Conservation (phyloP, 2,113 vertebrate genomes). For the Amphiprion ocellaris region DNA sequence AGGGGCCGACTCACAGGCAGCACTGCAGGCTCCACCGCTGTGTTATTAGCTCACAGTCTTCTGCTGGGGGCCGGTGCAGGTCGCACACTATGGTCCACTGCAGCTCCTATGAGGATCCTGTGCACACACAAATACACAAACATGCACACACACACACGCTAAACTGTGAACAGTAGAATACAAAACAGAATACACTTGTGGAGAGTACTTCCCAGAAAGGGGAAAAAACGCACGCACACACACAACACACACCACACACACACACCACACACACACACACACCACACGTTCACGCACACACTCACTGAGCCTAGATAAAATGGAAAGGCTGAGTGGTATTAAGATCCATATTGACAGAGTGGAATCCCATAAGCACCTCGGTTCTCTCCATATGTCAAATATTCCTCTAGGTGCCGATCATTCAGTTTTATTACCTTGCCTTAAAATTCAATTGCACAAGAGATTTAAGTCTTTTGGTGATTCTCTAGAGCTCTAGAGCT, state of each 20-base stretch:
- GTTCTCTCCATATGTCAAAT: constrained; percentile 66
- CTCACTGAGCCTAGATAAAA: constrained; percentile 48
- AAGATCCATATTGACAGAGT: constrained; percentile 73
- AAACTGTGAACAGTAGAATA: constrained; percentile 59
- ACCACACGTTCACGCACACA: constrained; percentile 16
- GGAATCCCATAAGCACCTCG: constrained; percentile 68
- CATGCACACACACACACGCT: constrained; percentile 2
- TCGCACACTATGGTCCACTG: constrained; percentile 89
- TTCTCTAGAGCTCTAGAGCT: constrained; percentile 7
- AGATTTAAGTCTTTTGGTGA: constrained; percentile 55
- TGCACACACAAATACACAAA: constrained; percentile 30
- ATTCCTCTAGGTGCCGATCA: constrained; percentile 67
- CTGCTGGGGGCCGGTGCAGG: constrained; percentile 88
- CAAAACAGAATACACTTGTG: constrained; percentile 44
- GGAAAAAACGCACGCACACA: background rate
- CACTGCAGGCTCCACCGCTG: constrained; percentile 88
- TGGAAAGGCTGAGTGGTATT: constrained; percentile 68
- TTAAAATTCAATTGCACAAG: constrained; percentile 68
- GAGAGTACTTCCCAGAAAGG: constrained; percentile 44
- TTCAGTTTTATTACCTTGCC: constrained; percentile 71
- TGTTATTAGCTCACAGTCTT: constrained; percentile 91
- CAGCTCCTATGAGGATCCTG: constrained; percentile 86
- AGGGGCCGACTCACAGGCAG: constrained; percentile 82
- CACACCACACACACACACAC: constrained; percentile 9
- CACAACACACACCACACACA: background rate